A percentile compares a stretch with the other conserved stretches of the same genome.
These are phyloP conservation scores for Sprattus sprattus DNA, from an alignment of 2,113 vertebrate genomes.

Conservation along the genomic window DNA sequence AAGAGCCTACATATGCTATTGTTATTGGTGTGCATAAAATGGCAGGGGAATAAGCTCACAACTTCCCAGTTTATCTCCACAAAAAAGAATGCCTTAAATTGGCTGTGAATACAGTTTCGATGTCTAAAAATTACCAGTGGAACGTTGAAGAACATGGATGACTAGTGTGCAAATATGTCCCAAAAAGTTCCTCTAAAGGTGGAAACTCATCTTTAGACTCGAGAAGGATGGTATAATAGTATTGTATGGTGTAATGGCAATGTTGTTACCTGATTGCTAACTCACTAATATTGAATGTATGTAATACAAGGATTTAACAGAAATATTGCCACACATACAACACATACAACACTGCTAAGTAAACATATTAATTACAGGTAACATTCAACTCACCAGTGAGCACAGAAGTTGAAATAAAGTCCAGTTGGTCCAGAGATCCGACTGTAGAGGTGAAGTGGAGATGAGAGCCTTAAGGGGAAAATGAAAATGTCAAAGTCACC, in stretches of 20 bases:
- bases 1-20: not conserved
- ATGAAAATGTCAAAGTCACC: no score
- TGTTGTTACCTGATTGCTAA: not conserved
- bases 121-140: not conserved
- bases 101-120: not conserved
- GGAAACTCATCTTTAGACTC: not conserved
- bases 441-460: no score
- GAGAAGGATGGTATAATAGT: not conserved
- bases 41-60: not conserved
- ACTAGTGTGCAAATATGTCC: not conserved
- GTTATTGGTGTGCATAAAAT: not conserved
- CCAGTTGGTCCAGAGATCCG: no score
- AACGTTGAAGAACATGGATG: not conserved
- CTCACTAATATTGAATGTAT: no score
- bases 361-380: no score
- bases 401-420: no score
- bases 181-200: not conserved
- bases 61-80: not conserved
- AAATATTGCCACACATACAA: no score
- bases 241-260: not conserved
- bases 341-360: no score
- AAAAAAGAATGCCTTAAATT: not conserved
- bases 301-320: no score
- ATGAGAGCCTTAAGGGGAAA: no score
- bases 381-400: no score